Base-by-base conservation (phyloP, 2,888 invertebrate genomes). In the Xanthorhoe spadicearia region DNA sequence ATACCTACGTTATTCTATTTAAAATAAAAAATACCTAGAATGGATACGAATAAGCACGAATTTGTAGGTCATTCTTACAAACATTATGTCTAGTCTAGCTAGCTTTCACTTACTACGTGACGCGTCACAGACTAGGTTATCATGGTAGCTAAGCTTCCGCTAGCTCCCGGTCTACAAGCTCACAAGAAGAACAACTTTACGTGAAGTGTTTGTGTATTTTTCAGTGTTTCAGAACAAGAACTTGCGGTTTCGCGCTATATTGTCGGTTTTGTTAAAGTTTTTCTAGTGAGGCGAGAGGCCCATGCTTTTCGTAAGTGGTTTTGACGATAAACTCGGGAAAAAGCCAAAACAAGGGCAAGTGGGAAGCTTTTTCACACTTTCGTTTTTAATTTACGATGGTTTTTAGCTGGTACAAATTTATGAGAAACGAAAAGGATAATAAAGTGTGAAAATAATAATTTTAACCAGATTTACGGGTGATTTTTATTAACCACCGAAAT, bases 191-290 rank as follows among this genome's bases (percentile, higher is more conserved):
- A 79, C 72, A 78, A 77, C 78, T 77, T 78, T 69, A 68, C 70
- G 76, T 77, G 73, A 73, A 83, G 84, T 83, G 82, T 84, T 85
- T 84, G 87, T 85, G 82, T 83, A 87, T 87, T 85, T 85, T 84
- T 81, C 62, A 68, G 56, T 58, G 61, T 64, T 68, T 61, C 9
- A 49, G 63, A 68, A 65, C 65, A 57, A 61, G 67, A 50, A 59
- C 55, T 55, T 52, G 61, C 32, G 64, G 64, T 64, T 66, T 55
- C 58, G 50, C 59, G 61, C 58, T 57, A 60, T 68, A 66, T 67
- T 67, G 70, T 67, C 23, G 59, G 55, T 57, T 60, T 62, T n/a
- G 19, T 60, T 32, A 63, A 68, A 63, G 50, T 68, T 71, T 69
- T 68, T 59, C 63, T 57, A 66, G 59, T 58, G 38, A 52, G 38